Evolutionary conservation across 1,140 invertebrate genomes (phyloP).

Genomic region (Drosophila lini): DNA sequence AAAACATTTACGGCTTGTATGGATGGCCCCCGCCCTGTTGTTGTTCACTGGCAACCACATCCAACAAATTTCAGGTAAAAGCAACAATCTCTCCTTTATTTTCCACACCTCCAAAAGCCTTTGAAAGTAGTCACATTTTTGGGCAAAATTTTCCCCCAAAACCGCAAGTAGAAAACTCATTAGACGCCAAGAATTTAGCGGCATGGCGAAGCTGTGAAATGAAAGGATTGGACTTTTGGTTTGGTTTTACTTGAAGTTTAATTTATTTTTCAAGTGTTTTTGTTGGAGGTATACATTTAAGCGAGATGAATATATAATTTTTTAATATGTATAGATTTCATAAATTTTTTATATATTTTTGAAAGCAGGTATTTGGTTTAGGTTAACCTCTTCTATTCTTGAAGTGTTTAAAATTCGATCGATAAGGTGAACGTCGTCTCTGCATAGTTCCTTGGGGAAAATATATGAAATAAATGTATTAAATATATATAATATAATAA

Average conservation of each 20-base stretch:
- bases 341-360: neutral
- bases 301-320: neutral
- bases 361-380: neutral
- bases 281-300: neutral
- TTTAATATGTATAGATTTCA: neutral
- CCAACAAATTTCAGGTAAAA: conserved; percentile 35
- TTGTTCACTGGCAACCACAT: conserved; percentile 14
- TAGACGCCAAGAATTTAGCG: conserved; percentile 70
- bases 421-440: too few species aligned
- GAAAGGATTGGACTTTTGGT: neutral
- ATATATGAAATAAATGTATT: neutral
- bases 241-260: too few species aligned
- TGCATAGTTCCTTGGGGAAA: neutral
- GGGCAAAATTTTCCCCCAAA: conserved; percentile 65
- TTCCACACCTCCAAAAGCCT: conserved; percentile 6
- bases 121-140: conserved; percentile 74
- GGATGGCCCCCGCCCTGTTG: conserved; percentile 20
- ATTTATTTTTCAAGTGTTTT: too few species aligned
- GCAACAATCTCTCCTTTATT: conserved; percentile 10
- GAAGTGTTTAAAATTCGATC: neutral
- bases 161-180: conserved; percentile 79
- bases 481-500: neutral
- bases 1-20: conserved; percentile 75
- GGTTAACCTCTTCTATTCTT: neutral
- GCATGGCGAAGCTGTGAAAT: conserved; percentile 38